These are phyloP conservation scores for Trichopria drosophilae DNA, from an alignment of 2,888 invertebrate genomes.

Conservation along the genomic window DNA sequence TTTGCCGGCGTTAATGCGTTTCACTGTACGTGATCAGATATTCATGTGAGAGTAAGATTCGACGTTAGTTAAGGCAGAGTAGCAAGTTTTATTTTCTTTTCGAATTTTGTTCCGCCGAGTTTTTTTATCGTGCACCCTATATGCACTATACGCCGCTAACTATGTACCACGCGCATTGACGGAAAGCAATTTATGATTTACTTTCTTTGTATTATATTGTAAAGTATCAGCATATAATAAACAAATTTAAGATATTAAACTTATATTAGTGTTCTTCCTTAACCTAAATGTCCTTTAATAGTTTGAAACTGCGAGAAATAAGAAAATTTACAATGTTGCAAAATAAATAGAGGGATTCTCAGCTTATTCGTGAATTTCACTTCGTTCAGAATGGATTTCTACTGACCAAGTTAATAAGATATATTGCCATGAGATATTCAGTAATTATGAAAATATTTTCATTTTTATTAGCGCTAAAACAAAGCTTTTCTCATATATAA, in stretches of 20 bases:
- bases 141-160: conserved; percentile 28
- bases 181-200: conserved; percentile 38
- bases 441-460: too few species aligned
- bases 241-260: conserved; percentile 47
- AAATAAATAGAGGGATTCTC: too few species aligned
- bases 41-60: too few species aligned
- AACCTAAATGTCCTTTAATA: neutral
- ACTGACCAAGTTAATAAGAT: too few species aligned
- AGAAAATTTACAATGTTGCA: too few species aligned
- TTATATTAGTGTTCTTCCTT: conserved; percentile 31
- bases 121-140: conserved; percentile 28
- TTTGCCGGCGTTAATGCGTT: conserved; percentile 14
- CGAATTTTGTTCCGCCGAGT: conserved; percentile 1
- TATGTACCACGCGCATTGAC: conserved; percentile 21
- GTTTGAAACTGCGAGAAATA: too few species aligned
- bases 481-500: too few species aligned
- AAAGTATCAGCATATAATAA: conserved; percentile 55
- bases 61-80: too few species aligned
- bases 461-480: too few species aligned
- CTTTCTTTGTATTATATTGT: conserved; percentile 56
- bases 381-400: too few species aligned
- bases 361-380: too few species aligned
- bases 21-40: neutral
- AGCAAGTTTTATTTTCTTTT: neutral
- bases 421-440: too few species aligned